These are phyloP conservation scores for Bungarus multicinctus DNA, from an alignment of 2,113 vertebrate genomes.

Conservation along the genomic window DNA sequence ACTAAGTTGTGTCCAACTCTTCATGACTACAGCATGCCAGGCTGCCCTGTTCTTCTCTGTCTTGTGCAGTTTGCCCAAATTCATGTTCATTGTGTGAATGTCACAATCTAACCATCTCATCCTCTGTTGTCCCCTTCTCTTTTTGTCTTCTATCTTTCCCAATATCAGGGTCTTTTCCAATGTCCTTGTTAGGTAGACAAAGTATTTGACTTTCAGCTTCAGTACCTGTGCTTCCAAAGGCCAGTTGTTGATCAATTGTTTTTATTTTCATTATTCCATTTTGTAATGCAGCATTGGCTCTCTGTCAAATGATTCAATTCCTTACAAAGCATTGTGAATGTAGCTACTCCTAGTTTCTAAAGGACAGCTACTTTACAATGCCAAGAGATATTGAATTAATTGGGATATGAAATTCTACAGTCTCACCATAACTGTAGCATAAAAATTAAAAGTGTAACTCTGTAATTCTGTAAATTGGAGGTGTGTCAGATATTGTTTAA, in stretches of 20 bases:
- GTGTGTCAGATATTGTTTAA: neutral
- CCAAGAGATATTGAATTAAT: neutral
- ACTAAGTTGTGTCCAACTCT: neutral
- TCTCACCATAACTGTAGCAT: neutral
- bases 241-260: neutral
- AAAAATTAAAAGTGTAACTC: neutral
- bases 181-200: neutral
- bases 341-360: neutral
- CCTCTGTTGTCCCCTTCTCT: neutral
- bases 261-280: neutral
- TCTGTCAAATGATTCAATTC: neutral
- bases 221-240: neutral
- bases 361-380: neutral
- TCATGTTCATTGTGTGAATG: neutral
- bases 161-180: neutral
- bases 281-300: neutral
- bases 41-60: neutral
- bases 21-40: neutral
- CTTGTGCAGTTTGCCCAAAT: neutral
- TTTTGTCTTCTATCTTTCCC: neutral
- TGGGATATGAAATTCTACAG: neutral
- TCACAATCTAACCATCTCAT: neutral
- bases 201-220: neutral
- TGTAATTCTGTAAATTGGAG: neutral
- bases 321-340: neutral